These are phyloP conservation scores for Isotomurus palustris DNA, from an alignment of 2,888 invertebrate species.

Conservation along the genomic window DNA sequence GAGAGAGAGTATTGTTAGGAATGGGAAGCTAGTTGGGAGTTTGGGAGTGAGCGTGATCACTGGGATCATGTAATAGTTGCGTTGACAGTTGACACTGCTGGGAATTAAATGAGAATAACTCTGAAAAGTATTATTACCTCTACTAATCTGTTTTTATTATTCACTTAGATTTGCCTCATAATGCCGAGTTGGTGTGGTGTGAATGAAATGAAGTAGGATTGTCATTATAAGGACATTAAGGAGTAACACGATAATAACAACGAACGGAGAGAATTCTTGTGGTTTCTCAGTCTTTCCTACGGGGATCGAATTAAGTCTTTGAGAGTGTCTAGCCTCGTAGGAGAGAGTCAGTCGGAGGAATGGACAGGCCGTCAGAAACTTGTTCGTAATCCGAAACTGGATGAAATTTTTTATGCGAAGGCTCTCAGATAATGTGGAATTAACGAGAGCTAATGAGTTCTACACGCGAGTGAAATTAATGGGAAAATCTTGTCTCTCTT, in stretches of 20 bases:
- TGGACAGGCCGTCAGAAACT: conserved; percentile 24
- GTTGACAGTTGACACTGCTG: conserved; percentile 8
- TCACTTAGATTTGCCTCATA: no score
- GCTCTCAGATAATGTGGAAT: conserved; percentile 43
- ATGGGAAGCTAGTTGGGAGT: no score
- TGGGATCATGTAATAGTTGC: background rate
- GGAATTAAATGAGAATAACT: no score
- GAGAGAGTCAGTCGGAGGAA: background rate
- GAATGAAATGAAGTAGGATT: no score
- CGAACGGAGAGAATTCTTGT: conserved; percentile 28
- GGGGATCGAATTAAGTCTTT: conserved; percentile 39
- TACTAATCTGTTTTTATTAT: no score
- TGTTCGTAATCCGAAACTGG: conserved; percentile 44
- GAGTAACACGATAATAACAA: no score
- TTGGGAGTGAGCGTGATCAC: no score
- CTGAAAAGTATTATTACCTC: no score
- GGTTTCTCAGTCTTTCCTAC: conserved; percentile 35
- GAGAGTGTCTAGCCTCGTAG: background rate
- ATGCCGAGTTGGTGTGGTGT: no score
- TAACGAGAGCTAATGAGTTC: conserved; percentile 46
- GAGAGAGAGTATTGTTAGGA: no score
- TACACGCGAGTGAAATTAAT: conserved; percentile 47
- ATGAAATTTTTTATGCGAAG: conserved; percentile 25
- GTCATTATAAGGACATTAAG: no score
- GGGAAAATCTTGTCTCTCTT: conserved; percentile 45